Base-by-base conservation (phyloP, 2,888 invertebrate species). In the Seira sanloemensis region DNA sequence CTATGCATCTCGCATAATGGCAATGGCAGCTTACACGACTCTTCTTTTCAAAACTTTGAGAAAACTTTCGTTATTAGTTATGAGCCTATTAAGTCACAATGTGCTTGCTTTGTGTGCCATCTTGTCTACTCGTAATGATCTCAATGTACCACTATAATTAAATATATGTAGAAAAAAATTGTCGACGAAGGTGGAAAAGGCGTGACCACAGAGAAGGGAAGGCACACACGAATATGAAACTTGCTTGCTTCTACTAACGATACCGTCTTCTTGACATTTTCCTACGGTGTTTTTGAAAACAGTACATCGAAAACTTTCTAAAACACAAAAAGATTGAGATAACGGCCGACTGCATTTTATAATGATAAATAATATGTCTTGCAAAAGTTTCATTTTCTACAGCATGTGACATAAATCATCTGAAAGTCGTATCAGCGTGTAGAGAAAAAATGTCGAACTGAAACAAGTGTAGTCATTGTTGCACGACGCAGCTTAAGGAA, bases 251-350 rank as follows among this genome's bases (percentile, higher is more conserved):
- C 19, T 62, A 9, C 19, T 62, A 12, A 62, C 21, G 62, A 62
- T 62, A 62, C 62, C 21, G 21, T 21, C 37, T 12, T 5, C 37
- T 37, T 37, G 37, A 37, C 37, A 12, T 37, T 37, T 37, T 37
- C 2, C 2, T 21, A 21, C 62, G n/a, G 37, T 37, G 21, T 50
- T 50, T 50, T 50, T 50, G 5, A 2, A 62, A 62, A 62, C 19
- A 9, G n/a, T n/a, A n/a, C n/a, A n/a, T n/a, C n/a, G n/a, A n/a
- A 62, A 62, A 62, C 62, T 62, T 62, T 62, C 62, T 62, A 62
- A 62, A 21, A 21, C 23, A 12, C 37, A 62, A 23, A 62, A 62
- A 23, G 2, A 21, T 62, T 21, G n/a, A 21, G 62, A 19, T 58
- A 62, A 62, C 2, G 50, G 2, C n/a, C 1, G 21, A 62, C 19